Evolutionary conservation across 2,797 vertebrate genomes (phyloP).

Genomic region (Etheostoma perlongum): DNA sequence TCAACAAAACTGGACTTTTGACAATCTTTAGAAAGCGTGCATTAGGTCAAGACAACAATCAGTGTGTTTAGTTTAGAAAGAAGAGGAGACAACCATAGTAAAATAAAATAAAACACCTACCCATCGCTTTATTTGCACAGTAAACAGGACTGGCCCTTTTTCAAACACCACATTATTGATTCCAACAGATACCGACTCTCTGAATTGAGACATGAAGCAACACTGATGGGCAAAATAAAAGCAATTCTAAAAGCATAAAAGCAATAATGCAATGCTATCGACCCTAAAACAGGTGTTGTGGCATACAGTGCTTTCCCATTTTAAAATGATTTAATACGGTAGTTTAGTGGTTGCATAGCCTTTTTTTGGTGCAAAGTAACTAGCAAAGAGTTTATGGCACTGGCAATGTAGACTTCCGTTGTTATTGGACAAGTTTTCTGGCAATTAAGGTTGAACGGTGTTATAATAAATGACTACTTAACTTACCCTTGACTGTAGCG

Average conservation of each 20-base stretch:
- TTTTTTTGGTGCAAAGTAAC: no score
- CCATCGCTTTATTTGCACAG: background rate
- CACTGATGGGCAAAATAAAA: no score
- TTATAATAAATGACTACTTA: background rate
- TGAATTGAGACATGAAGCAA: background rate
- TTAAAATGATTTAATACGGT: no score
- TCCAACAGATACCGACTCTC: background rate
- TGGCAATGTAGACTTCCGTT: no score
- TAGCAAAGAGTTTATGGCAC: no score
- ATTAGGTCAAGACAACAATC: background rate
- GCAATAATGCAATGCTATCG: no score
- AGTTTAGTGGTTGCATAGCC: no score
- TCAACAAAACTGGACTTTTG: background rate
- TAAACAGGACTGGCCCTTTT: background rate
- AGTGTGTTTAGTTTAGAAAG: background rate
- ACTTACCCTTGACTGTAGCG: background rate
- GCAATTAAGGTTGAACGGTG: background rate
- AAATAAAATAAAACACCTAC: background rate
- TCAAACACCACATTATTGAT: background rate
- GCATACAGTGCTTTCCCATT: background rate
- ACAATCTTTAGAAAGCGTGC: background rate
- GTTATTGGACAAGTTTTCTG: no score
- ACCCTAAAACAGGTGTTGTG: background rate
- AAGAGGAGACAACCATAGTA: background rate
- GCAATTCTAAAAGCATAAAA: no score